Conservation (phyloP, 2,888 invertebrate genomes). For the Dione vanillae region DNA sequence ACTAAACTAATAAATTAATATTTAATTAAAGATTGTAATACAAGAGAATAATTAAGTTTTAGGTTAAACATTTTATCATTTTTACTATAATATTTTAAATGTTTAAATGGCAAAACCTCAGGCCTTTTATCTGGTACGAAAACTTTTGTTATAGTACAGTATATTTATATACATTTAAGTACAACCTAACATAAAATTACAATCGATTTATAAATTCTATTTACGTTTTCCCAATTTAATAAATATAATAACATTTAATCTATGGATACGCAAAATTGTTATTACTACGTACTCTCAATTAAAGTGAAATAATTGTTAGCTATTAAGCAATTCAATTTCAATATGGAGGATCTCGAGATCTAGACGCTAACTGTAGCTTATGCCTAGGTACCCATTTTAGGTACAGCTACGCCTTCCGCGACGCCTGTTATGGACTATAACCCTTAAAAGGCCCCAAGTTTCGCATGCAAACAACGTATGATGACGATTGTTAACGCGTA, state of each 20-base stretch:
- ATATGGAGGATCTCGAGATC: constrained; percentile 63
- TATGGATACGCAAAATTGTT: too few relatives aligned
- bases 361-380: constrained; percentile 35
- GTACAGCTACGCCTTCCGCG: constrained; percentile 40
- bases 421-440: constrained; percentile 49
- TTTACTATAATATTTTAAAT: too few relatives aligned
- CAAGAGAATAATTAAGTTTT: too few relatives aligned
- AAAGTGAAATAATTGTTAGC: constrained; percentile 72
- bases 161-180: too few relatives aligned
- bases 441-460: constrained; percentile 52
- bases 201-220: not conserved
- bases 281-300: too few relatives aligned
- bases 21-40: too few relatives aligned
- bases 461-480: constrained; percentile 54
- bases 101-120: too few relatives aligned
- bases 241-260: not conserved
- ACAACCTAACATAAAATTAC: too few relatives aligned
- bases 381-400: constrained; percentile 32
- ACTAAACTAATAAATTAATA: too few relatives aligned
- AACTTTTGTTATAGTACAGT: too few relatives aligned
- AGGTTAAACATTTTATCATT: not conserved
- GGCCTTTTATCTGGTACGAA: too few relatives aligned
- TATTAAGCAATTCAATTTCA: constrained; percentile 75
- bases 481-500: constrained; percentile 51
- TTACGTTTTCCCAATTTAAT: not conserved